Evolutionary conservation across 2,797 vertebrate species (phyloP), one percentile per base, ranked within the genome.

Genomic region (Podarcis lilfordi): DNA sequence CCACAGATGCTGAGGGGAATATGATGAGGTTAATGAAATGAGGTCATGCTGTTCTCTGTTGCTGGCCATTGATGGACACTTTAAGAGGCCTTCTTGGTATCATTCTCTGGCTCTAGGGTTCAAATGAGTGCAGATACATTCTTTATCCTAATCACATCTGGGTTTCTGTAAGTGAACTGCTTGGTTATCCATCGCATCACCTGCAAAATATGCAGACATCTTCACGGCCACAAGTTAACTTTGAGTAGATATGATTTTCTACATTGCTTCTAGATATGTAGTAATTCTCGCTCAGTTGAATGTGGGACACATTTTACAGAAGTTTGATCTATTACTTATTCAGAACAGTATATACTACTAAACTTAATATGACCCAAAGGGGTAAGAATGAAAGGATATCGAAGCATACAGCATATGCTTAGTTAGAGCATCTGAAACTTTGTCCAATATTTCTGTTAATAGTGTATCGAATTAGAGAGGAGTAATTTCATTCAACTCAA

Each of bases 1-100:
- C 43, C 86, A 92, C 3, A 21, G 88, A 92, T 72, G 93, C 64
- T 19, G n/a, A 37, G 19, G 21, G 84, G 8, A 9, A 74, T 45
- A 80, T 77, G 10, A 11, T 72, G 5, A 37, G 74, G 15, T 25
- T 77, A 77, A 85, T 27, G 27, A 15, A 90, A 9, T 1, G 43
- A 82, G 27, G 3, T 86, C 86, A 15, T 13, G 59, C 13, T 88
- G 85, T 35, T 13, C 61, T 92, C 89, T 93, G 32, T 40, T n/a
- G 90, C 8, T 61, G 75, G 3, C 40, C 89, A 86, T 91, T 84
- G 90, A 90, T 66, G 69, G 78, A 82, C 40, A 76, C 83, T 59
- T 92, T 87, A 89, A 86, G 90, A 88, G n/a, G 3, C 66, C 0
- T 88, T 88, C 2, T 2, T 74, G 27, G 2, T 37, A 71, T 80